Evolutionary conservation across 2,113 vertebrate species (phyloP).

Genomic region (Pelmatolapia mariae): DNA sequence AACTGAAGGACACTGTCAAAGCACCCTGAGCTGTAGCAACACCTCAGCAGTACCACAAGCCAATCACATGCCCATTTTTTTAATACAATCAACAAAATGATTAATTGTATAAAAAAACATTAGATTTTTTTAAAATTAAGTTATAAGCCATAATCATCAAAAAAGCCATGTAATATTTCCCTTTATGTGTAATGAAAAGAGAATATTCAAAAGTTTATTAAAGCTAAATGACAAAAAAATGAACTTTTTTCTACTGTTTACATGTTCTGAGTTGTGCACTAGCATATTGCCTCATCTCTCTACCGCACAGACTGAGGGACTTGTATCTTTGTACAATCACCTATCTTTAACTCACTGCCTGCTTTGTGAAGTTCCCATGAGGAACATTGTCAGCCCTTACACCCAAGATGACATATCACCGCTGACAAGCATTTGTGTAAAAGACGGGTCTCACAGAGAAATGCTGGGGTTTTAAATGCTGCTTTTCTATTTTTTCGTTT

Average conservation of each 20-base stretch:
- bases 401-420: background rate
- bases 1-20: too few relatives aligned
- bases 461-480: background rate
- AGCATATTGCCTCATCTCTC: background rate
- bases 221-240: background rate
- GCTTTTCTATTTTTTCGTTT: background rate
- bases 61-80: too few relatives aligned
- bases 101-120: too few relatives aligned
- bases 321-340: background rate
- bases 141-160: background rate
- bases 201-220: background rate
- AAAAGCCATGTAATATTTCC: background rate
- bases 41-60: too few relatives aligned
- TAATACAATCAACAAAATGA: too few relatives aligned
- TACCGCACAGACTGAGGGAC: background rate
- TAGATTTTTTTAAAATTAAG: background rate
- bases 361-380: background rate
- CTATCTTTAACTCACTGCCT: background rate
- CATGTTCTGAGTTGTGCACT: background rate
- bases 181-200: too few relatives aligned
- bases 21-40: too few relatives aligned
- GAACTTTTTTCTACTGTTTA: background rate
- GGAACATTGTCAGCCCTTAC: background rate
- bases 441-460: background rate
- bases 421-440: background rate